These are phyloP conservation scores for Endotricha flammealis DNA, from an alignment of 2,888 invertebrate species.

Conservation along the genomic window DNA sequence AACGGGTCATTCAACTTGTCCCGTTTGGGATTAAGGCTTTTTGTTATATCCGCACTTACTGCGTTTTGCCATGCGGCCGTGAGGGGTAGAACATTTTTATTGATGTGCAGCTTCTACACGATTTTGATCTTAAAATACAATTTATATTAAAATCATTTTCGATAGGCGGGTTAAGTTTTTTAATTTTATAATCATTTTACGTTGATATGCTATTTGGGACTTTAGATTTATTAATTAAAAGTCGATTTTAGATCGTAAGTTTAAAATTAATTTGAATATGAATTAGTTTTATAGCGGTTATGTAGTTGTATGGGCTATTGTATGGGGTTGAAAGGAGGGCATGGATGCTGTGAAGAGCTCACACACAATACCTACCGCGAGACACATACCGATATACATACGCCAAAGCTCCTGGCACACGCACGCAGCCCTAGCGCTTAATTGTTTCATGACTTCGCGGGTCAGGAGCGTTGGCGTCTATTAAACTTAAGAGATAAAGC, in stretches of 20 bases:
- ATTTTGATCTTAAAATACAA: neutral
- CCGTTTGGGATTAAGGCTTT: neutral
- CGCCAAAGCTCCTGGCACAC: too few relatives aligned
- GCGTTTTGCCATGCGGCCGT: neutral
- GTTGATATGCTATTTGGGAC: too few relatives aligned
- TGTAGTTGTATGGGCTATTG: neutral
- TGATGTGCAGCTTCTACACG: neutral
- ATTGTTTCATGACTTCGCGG: too few relatives aligned
- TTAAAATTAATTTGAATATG: constrained; percentile 6
- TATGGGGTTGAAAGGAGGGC: constrained; percentile 3
- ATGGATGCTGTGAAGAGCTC: too few relatives aligned
- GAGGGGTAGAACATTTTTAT: neutral
- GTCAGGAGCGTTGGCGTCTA: too few relatives aligned
- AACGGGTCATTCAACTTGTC: constrained; percentile 7
- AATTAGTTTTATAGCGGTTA: constrained; percentile 1
- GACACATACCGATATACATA: too few relatives aligned
- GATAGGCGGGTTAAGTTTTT: neutral
- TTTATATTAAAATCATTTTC: neutral
- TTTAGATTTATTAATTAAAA: too few relatives aligned
- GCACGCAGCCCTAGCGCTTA: too few relatives aligned
- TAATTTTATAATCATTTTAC: too few relatives aligned
- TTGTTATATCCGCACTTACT: neutral
- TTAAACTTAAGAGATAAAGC: too few relatives aligned
- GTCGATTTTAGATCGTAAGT: neutral
- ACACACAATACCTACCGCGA: too few relatives aligned